These are phyloP conservation scores for Sminthurinus aureus DNA, from an alignment of 2,888 invertebrate genomes.

Conservation along the genomic window DNA sequence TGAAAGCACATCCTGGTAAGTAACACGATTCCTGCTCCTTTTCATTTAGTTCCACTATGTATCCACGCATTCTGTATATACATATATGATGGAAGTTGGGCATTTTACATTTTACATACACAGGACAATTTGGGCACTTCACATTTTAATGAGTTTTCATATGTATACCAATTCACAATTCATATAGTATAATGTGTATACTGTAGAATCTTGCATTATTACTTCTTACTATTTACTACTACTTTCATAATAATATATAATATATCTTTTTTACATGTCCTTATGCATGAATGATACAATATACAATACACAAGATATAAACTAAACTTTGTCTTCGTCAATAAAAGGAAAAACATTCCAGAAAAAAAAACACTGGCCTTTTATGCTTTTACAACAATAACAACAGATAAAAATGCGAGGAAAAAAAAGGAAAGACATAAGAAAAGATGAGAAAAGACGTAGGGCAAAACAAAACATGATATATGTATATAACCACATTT, in stretches of 20 bases:
- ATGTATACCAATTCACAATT: neutral
- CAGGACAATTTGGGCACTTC: neutral
- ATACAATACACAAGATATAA: no score
- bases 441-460: no score
- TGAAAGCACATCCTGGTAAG: conserved; percentile 41
- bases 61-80: neutral
- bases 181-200: no score
- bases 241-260: no score
- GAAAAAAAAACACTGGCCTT: neutral
- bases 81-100: neutral
- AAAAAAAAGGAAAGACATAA: no score
- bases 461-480: neutral
- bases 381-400: neutral
- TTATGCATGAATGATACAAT: neutral
- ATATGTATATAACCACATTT: neutral
- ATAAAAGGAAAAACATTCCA: neutral
- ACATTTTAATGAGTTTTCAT: conserved; percentile 7
- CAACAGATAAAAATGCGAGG: no score
- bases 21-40: conserved; percentile 24
- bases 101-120: neutral
- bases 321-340: neutral
- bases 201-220: no score
- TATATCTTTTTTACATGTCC: neutral
- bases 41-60: neutral
- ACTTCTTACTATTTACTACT: no score